These are phyloP conservation scores for Brenthis hecate DNA, from an alignment of 2,888 invertebrate species.

Conservation along the genomic window DNA sequence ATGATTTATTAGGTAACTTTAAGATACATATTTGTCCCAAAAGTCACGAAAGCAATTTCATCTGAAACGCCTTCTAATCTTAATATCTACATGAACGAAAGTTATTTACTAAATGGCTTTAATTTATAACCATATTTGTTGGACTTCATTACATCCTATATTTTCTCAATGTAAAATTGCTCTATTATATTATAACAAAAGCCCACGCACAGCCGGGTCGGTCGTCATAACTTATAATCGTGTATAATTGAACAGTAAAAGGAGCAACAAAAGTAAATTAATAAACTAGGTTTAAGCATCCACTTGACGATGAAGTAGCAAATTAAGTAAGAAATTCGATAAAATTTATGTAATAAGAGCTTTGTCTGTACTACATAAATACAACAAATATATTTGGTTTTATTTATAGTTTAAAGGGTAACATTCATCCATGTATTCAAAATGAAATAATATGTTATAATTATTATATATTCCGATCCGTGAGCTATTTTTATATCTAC, in stretches of 20 bases:
- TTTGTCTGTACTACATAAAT: slow-evolving; percentile 18
- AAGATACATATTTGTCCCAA: slow-evolving; percentile 36
- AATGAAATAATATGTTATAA: not conserved
- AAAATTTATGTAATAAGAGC: slow-evolving; percentile 23
- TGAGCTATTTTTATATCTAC: slow-evolving; percentile 3
- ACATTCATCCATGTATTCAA: too few relatives aligned
- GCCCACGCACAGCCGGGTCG: not conserved
- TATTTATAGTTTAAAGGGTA: too few relatives aligned
- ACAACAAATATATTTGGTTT: not conserved
- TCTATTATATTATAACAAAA: slow-evolving; percentile 9
- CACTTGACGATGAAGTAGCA: slow-evolving; percentile 43
- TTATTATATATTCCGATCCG: not conserved
- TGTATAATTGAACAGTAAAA: slow-evolving; percentile 38
- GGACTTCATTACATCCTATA: slow-evolving; percentile 1
- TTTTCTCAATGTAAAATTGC: not conserved
- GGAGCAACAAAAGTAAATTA: slow-evolving; percentile 44
- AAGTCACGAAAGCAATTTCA: slow-evolving; percentile 41
- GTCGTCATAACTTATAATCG: slow-evolving; percentile 30
- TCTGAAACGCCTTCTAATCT: slow-evolving; percentile 36
- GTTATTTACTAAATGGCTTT: slow-evolving; percentile 12
- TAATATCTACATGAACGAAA: slow-evolving; percentile 11
- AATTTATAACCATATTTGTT: slow-evolving; percentile 13
- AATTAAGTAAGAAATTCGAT: slow-evolving; percentile 43
- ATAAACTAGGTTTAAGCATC: slow-evolving; percentile 45
- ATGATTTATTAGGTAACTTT: slow-evolving; percentile 65